A percentile compares a stretch with the other conserved stretches of the same genome.
These are phyloP conservation scores for Ochropacha duplaris DNA, from an alignment of 2,888 invertebrate genomes.

Conservation along the genomic window DNA sequence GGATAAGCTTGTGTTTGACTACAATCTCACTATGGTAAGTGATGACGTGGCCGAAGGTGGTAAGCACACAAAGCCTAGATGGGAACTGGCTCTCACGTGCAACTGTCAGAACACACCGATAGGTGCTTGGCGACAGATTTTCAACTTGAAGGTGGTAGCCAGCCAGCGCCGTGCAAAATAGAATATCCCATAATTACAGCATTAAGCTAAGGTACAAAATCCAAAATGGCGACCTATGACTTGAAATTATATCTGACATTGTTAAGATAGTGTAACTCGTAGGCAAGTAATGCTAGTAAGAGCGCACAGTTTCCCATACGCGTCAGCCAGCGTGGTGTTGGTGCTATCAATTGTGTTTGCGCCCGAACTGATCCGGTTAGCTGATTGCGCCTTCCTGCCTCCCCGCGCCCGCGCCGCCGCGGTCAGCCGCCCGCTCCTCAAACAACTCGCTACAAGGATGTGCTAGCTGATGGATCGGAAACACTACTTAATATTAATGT, in stretches of 20 bases:
- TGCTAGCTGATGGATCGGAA: constrained; percentile 8
- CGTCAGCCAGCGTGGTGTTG: constrained; percentile 30
- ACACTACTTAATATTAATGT: not conserved
- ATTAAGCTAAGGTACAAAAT: too few species aligned
- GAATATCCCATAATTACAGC: too few species aligned
- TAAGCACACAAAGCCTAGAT: too few species aligned
- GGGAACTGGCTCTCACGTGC: too few species aligned
- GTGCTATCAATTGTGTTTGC: constrained; percentile 74
- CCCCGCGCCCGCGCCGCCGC: constrained; percentile 38
- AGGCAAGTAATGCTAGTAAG: not conserved
- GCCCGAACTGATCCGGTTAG: constrained; percentile 72
- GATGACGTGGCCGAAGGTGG: too few species aligned
- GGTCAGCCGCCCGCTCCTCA: constrained; percentile 65
- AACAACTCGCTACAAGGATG: constrained; percentile 43
- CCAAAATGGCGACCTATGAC: too few species aligned
- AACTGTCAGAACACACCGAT: too few species aligned
- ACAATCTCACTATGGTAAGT: too few species aligned
- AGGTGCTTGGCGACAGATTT: too few species aligned
- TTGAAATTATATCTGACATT: not conserved
- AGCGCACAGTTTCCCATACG: constrained; percentile 25
- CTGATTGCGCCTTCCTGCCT: constrained; percentile 61
- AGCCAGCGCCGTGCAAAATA: too few species aligned
- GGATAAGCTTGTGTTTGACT: too few species aligned
- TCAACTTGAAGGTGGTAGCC: too few species aligned
- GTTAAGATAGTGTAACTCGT: not conserved